Base-by-base conservation (phyloP, 2,888 invertebrate genomes). In the Drosophila setosimentum region DNA sequence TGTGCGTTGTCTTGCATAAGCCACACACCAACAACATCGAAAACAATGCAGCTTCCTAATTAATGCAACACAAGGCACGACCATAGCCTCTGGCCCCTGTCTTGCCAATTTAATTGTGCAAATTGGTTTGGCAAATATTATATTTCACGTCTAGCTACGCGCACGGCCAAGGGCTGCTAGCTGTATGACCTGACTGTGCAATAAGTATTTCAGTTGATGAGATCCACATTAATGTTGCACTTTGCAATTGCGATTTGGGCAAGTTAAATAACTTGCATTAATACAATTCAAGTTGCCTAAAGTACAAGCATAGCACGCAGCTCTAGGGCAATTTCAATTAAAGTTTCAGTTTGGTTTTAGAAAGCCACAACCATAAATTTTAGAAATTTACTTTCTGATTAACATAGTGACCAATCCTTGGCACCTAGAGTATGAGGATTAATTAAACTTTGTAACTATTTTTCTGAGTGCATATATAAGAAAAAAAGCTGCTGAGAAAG, bases 1-100 rank as follows among this genome's bases (percentile, higher is more conserved):
- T 32, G 63, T 29, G 33, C 79, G 70, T 65, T 73, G 64, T n/a
- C 30, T 11, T 53, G 81, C 86, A 88, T 88, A 88, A 85, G 71
- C 58, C 59, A 45, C 63, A 42, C 49, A 45, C 21, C 45, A 24
- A 24, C 45, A 24, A 21, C 45, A 45, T 18, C 18, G 37, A 45
- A 4, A 16, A 45, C 21, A 50, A 33, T 48, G 61, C 50, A 51
- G 42, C 42, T 24, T 45, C 49, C 65, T 76, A 62, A 83, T 88
- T 82, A 83, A 88, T 84, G 83, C 83, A 68, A 40, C 64, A 54
- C 76, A 76, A 73, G 71, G 86, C 58, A 33, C 63, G 48, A 51
- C 29, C 24, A 27, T 27, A 18, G 63, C 16, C 40, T 58, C 55
- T 18, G 29, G 32, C 10, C 24, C 37, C 49, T 32, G 67, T 42